Percentiles rank a stretch among this genome's conserved stretches.
phyloP scores from a whole-genome alignment of 30 jellyfish, hydroid and myxozoan genomes.

The Catostylus mosaicus region DNA sequence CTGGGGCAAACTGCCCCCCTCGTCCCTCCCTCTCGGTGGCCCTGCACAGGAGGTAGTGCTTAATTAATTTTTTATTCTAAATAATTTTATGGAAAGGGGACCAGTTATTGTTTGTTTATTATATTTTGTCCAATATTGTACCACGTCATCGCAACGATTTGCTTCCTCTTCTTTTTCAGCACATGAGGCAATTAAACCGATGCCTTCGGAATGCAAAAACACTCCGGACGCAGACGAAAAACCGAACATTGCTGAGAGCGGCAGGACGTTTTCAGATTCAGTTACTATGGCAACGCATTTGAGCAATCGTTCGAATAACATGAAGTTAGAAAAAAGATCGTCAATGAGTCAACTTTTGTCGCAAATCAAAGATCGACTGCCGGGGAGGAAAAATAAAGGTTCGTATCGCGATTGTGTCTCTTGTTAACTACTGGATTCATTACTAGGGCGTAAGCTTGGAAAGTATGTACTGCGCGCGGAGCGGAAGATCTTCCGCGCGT shows the following conservation, averaged over 20 bases:
- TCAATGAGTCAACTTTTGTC: constrained; percentile 61
- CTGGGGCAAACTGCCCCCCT: too few relatives aligned
- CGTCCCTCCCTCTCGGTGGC: too few relatives aligned
- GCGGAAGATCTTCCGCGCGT: too few relatives aligned
- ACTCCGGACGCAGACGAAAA: constrained; percentile 18
- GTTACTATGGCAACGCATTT: constrained; percentile 23
- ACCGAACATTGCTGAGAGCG: constrained; percentile 10
- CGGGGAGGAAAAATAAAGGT: constrained; percentile 59
- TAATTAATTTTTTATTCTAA: too few relatives aligned
- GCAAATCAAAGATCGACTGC: constrained; percentile 52
- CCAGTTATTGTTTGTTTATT: too few relatives aligned
- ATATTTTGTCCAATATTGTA: too few relatives aligned
- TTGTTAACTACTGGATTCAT: too few relatives aligned
- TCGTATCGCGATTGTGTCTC: not conserved
- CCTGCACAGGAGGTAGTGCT: too few relatives aligned
- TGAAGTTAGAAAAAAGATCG: constrained; percentile 60
- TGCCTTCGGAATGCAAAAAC: constrained; percentile 2
- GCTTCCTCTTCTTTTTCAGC: constrained; percentile 35
- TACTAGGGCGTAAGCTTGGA: too few relatives aligned
- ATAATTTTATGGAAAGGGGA: too few relatives aligned
- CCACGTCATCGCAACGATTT: too few relatives aligned
- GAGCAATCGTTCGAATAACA: constrained; percentile 10
- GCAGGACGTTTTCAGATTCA: constrained; percentile 7
- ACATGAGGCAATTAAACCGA: constrained; percentile 13
- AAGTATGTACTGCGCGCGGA: too few relatives aligned